phyloP scores from a whole-genome alignment of 1,140 invertebrate species.

The Laodelphax striatellus region DNA sequence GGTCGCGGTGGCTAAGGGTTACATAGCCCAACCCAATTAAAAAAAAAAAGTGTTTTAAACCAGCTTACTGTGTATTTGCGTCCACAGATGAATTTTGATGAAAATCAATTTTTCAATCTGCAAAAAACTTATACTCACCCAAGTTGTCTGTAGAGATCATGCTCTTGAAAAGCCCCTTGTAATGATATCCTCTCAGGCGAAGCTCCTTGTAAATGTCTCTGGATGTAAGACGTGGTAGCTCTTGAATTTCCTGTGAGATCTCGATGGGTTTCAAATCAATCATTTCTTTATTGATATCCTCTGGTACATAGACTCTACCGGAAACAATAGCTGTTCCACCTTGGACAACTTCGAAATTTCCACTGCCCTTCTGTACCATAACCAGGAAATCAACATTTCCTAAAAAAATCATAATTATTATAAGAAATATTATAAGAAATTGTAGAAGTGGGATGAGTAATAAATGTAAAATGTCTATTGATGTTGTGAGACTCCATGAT shows the following conservation, averaged over 20 bases:
- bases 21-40: no score
- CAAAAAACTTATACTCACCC: no score
- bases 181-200: slow-evolving; percentile 81
- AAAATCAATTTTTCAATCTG: no score
- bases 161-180: slow-evolving; percentile 63
- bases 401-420: slow-evolving; percentile 18
- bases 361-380: slow-evolving; percentile 69
- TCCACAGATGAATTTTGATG: no score
- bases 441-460: not conserved
- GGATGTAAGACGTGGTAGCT: slow-evolving; percentile 34
- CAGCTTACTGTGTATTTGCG: no score
- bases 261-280: slow-evolving; percentile 32
- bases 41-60: no score
- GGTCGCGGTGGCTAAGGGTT: no score
- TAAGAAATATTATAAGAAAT: not conserved
- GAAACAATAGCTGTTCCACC: slow-evolving; percentile 64
- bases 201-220: slow-evolving; percentile 90
- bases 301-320: slow-evolving; percentile 47
- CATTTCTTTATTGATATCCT: slow-evolving; percentile 33
- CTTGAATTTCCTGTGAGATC: slow-evolving; percentile 26
- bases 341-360: slow-evolving; percentile 78
- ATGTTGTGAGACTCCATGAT: no score
- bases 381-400: slow-evolving; percentile 60
- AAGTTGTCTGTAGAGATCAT: slow-evolving; percentile 38
- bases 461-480: no score